phyloP scores from a whole-genome alignment of 53 echinoderm and acorn worm species.

The Paelopatides confundens region DNA sequence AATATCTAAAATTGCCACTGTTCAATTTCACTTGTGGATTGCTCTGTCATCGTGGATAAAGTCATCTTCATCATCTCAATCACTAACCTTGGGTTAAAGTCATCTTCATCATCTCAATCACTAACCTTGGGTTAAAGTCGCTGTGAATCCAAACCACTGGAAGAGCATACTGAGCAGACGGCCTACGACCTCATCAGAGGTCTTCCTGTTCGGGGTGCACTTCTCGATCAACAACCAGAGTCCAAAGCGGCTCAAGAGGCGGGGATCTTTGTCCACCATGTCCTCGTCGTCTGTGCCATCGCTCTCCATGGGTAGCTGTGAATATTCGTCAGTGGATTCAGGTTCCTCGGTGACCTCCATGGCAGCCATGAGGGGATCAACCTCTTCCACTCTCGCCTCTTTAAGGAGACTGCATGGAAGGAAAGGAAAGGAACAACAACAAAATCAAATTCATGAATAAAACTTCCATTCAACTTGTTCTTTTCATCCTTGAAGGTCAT shows the following conservation, averaged over 20 bases:
- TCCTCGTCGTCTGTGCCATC: slow-evolving; percentile 54
- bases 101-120: background rate
- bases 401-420: slow-evolving; percentile 90
- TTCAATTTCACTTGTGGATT: too few species aligned
- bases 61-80: background rate
- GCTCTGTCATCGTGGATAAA: too few species aligned
- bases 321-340: slow-evolving; percentile 62
- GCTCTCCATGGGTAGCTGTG: slow-evolving; percentile 62
- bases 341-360: slow-evolving; percentile 78
- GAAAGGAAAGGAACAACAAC: background rate
- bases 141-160: slow-evolving; percentile 96
- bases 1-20: too few species aligned
- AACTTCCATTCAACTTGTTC: background rate
- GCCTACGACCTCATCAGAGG: slow-evolving; percentile 85
- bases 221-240: slow-evolving; percentile 95
- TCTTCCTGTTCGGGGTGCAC: slow-evolving; percentile 88
- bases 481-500: too few species aligned
- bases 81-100: slow-evolving; percentile 77
- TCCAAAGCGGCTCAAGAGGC: slow-evolving; percentile 91
- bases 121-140: slow-evolving; percentile 83
- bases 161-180: slow-evolving; percentile 94
- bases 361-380: slow-evolving; percentile 85
- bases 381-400: slow-evolving; percentile 82
- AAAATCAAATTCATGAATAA: background rate
- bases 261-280: slow-evolving; percentile 63